These are phyloP conservation scores for Suillia variegata DNA, from an alignment of 2,888 invertebrate genomes.

Conservation along the genomic window DNA sequence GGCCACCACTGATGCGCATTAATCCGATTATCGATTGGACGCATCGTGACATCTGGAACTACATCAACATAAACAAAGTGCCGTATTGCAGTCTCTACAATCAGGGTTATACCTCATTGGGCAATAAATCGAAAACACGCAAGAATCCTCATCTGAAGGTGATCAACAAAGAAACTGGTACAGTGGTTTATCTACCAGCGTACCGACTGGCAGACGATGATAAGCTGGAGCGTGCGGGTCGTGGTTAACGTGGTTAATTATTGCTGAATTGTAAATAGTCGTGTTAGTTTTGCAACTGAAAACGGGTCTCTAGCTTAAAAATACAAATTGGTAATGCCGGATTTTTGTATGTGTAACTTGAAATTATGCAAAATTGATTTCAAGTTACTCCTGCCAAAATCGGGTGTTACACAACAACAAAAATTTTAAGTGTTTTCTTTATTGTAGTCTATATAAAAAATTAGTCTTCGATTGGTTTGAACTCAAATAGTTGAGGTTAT, in stretches of 20 bases:
- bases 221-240: constrained; percentile 54
- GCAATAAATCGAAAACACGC: constrained; percentile 77
- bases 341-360: no score
- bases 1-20: constrained; percentile 90
- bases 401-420: no score
- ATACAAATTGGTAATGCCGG: no score
- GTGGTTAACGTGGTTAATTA: constrained; percentile 34
- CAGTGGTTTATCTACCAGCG: constrained; percentile 71
- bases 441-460: no score
- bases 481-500: no score
- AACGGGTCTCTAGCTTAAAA: no score
- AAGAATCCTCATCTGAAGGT: constrained; percentile 76
- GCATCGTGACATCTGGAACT: constrained; percentile 90
- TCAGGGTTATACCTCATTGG: constrained; percentile 88
- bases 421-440: no score
- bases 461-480: no score
- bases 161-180: constrained; percentile 61
- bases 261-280: constrained; percentile 3
- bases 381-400: no score
- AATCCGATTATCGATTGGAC: constrained; percentile 92
- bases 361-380: no score
- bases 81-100: constrained; percentile 94
- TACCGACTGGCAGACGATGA: constrained; percentile 63
- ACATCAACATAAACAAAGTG: constrained; percentile 76
- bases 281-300: not conserved